Base-by-base conservation (phyloP, 2,797 vertebrate genomes). In the Brachyalestes nurse region DNA sequence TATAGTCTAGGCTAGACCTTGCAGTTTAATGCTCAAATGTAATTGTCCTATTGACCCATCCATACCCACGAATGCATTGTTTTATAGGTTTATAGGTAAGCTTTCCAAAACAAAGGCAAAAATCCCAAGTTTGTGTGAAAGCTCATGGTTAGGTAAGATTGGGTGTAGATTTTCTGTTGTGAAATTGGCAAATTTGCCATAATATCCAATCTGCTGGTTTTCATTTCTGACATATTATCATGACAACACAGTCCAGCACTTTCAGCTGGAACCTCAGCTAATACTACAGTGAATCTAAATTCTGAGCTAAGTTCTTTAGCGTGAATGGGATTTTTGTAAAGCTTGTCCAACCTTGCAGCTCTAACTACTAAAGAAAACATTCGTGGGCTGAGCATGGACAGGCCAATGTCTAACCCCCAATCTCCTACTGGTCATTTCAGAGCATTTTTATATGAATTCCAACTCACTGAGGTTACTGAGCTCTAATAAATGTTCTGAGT, bases 401-500 rank as follows among this genome's bases (percentile, higher is more conserved):
- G 28, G 14, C 16, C 6, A 16, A 17, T 64, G 28, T 38, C 53
- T 38, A 69, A 75, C 42, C 40, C 25, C 25, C 5, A 1, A 34
- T 53, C 21, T 58, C 45, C 6, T 42, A 40, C 23, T 58, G 13
- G 47, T 6, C 38, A 28, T 25, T 60, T 23, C 2, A 21, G 53
- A 40, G 40, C 34, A 1, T 57, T 55, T 70, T 70, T 64, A n/a
- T 42, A 67, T 40, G 6, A 65, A 38, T 40, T 38, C 65, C 7
- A 67, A 45, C 65, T 83, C 38, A 47, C 21, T 65, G 64, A 55
- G 14, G 23, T 17, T 40, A 75, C 6, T 60, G n/a, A 47, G 45
- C 45, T 34, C 62, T 0, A 38, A 57, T 61, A 58, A 79, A 65
- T 70, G 79, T 70, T 87, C 67, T 76, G 5, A 84, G 82, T 80